Conservation (phyloP, 2,113 vertebrate genomes). For the Cebus imitator region DNA sequence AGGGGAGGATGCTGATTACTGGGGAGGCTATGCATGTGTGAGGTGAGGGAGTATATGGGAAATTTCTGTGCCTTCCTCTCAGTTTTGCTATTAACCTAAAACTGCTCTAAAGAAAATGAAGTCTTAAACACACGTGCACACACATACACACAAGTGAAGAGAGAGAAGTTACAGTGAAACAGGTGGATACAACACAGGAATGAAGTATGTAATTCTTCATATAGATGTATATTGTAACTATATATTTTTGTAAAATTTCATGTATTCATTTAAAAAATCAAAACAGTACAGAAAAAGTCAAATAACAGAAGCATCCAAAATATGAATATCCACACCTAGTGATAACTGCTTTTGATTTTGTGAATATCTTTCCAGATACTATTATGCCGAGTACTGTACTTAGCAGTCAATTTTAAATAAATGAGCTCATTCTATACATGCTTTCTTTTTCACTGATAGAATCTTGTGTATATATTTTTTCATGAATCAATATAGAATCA, state of each 20-base stretch:
- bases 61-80: background rate
- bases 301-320: background rate
- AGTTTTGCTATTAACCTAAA: background rate
- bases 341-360: background rate
- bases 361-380: background rate
- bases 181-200: background rate
- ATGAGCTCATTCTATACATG: background rate
- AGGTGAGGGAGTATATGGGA: background rate
- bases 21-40: background rate
- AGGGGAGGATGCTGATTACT: background rate
- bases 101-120: background rate
- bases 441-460: background rate
- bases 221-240: background rate
- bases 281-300: background rate
- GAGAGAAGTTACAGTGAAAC: background rate
- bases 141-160: background rate
- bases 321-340: background rate
- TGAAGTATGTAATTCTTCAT: no score
- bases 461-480: background rate
- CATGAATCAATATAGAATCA: background rate
- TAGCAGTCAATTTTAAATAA: background rate
- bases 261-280: background rate
- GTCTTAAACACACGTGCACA: background rate
- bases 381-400: background rate
- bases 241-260: background rate